A percentile compares a stretch with the other conserved stretches of the same genome.
phyloP scores from a whole-genome alignment of 2,113 vertebrate genomes.

The Ictalurus furcatus region DNA sequence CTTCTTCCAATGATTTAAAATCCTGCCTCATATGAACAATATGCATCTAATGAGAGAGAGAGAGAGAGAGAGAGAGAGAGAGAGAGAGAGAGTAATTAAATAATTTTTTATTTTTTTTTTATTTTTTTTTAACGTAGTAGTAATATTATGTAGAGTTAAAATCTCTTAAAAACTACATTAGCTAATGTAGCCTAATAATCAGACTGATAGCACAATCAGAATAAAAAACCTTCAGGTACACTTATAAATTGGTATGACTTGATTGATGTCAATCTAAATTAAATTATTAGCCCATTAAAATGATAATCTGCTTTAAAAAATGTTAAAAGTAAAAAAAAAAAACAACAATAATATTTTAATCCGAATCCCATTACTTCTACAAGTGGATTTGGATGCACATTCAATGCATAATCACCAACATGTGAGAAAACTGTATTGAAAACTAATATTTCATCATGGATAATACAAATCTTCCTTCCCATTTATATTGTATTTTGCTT shows the following conservation, averaged over 20 bases:
- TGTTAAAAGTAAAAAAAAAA: background rate
- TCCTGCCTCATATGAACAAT: slow-evolving; percentile 82
- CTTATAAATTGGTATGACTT: background rate
- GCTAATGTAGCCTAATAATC: background rate
- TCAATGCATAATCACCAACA: background rate
- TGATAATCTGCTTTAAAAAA: background rate
- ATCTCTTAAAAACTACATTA: background rate
- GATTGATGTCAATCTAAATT: background rate
- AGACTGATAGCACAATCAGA: background rate
- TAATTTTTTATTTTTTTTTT: background rate
- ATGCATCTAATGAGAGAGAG: slow-evolving; percentile 76
- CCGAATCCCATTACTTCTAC: background rate
- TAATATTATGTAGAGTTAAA: background rate
- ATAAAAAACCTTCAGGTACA: background rate
- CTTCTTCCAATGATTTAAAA: slow-evolving; percentile 38
- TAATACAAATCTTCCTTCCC: background rate
- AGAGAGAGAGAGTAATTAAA: background rate
- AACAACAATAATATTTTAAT: background rate
- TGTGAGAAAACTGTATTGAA: background rate
- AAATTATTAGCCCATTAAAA: background rate
- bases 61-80: background rate
- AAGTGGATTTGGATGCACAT: background rate
- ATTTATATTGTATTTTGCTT: background rate
- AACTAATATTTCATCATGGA: background rate
- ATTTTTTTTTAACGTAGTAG: background rate